A percentile compares a stretch with the other conserved stretches of the same genome.
These are phyloP conservation scores for Ips typographus DNA, from an alignment of 1,140 invertebrate genomes.

Conservation along the genomic window DNA sequence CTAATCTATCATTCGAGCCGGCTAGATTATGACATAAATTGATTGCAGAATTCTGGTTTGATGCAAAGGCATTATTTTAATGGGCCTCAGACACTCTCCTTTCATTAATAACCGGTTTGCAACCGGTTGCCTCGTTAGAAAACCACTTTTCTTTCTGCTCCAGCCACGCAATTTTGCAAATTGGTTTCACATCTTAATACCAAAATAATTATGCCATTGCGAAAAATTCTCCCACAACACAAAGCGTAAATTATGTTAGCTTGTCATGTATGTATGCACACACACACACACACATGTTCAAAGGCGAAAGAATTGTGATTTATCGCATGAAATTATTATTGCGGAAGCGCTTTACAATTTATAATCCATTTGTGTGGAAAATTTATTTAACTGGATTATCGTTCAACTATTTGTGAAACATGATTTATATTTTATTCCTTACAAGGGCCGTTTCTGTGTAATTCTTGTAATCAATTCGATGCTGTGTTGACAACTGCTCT, in stretches of 20 bases:
- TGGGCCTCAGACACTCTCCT: slow-evolving; percentile 18
- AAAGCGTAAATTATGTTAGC: not conserved
- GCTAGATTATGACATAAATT: slow-evolving; percentile 16
- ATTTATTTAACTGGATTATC: slow-evolving; percentile 9
- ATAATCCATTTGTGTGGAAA: slow-evolving; percentile 15
- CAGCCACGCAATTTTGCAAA: not conserved
- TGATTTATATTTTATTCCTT: slow-evolving; percentile 2
- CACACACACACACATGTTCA: slow-evolving; percentile 6
- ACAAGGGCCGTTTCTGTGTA: slow-evolving; percentile 4
- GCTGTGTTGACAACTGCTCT: not conserved
- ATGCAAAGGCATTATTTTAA: slow-evolving; percentile 22
- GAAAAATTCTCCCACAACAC: not conserved
- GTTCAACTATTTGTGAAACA: slow-evolving; percentile 9
- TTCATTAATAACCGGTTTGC: slow-evolving; percentile 18
- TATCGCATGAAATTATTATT: slow-evolving; percentile 11
- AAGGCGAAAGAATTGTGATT: slow-evolving; percentile 9
- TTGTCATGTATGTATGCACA: slow-evolving; percentile 1
- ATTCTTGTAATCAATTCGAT: slow-evolving; percentile 1
- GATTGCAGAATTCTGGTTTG: slow-evolving; percentile 20
- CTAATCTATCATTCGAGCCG: slow-evolving; percentile 14
- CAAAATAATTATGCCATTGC: too few relatives aligned
- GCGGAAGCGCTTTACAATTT: slow-evolving; percentile 8
- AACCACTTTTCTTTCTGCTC: slow-evolving; percentile 11
- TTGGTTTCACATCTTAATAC: not conserved
- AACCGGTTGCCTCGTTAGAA: slow-evolving; percentile 16